Evolutionary conservation across 2,888 invertebrate genomes (phyloP).

Genomic region (Oscheius sp.): DNA sequence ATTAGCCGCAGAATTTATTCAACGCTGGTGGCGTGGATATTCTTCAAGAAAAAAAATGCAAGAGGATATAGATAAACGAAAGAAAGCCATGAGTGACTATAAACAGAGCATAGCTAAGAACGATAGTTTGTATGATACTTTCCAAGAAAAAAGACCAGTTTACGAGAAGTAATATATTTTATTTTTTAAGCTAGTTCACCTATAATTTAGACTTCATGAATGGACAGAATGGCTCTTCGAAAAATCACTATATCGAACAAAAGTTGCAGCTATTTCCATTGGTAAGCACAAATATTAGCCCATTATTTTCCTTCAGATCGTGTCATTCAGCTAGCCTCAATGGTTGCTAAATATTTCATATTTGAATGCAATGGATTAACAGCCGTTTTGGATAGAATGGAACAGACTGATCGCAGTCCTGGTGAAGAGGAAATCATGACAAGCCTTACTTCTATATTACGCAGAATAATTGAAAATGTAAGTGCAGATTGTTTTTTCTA

Average conservation of each 20-base stretch:
- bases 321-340: not conserved
- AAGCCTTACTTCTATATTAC: not conserved
- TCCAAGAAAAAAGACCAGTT: not conserved
- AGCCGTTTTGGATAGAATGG: constrained; percentile 21
- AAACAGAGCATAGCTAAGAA: not conserved
- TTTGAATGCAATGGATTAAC: not conserved
- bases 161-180: not conserved
- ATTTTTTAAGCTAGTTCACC: not conserved
- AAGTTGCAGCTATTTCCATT: constrained; percentile 14
- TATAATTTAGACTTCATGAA: constrained; percentile 1
- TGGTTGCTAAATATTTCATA: constrained; percentile 1
- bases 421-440: constrained; percentile 15
- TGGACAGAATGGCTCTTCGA: not conserved
- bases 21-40: constrained; percentile 6
- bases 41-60: not conserved
- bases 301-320: constrained; percentile 2
- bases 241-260: not conserved
- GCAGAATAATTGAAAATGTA: not conserved
- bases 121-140: not conserved
- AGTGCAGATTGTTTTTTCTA: no score
- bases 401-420: constrained; percentile 15
- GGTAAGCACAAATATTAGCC: not conserved
- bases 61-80: not conserved
- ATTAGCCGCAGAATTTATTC: not conserved
- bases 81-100: not conserved